Evolutionary conservation across 2,888 invertebrate species (phyloP).

Genomic region (Callyntrura sp.): DNA sequence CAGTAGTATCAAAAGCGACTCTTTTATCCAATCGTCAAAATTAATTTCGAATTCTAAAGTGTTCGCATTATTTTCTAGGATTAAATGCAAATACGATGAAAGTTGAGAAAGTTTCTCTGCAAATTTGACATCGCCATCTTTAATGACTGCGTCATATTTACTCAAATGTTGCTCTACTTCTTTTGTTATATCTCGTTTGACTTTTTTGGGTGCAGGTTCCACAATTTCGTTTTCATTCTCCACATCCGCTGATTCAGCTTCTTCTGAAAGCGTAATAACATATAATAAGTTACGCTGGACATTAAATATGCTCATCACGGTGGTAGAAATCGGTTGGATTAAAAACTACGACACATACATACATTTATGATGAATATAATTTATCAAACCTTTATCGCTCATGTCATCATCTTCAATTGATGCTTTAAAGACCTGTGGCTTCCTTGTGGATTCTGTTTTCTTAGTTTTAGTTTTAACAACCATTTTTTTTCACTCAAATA

Average conservation of each 20-base stretch:
- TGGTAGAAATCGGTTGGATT: too few species aligned
- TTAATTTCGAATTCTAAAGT: conserved; percentile 72
- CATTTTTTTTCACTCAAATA: too few species aligned
- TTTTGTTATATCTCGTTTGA: conserved; percentile 65
- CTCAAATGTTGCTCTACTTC: conserved; percentile 70
- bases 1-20: conserved; percentile 51
- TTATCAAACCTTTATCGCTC: too few species aligned
- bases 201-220: conserved; percentile 59
- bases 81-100: conserved; percentile 34
- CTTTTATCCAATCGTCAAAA: conserved; percentile 78
- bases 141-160: conserved; percentile 59
- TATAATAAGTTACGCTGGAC: too few species aligned
- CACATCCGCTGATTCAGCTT: not conserved
- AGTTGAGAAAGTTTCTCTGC: conserved; percentile 53
- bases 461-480: too few species aligned
- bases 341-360: too few species aligned
- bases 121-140: conserved; percentile 6
- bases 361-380: too few species aligned
- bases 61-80: conserved; percentile 74
- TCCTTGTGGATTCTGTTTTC: too few species aligned
- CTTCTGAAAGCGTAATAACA: not conserved
- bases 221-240: not conserved
- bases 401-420: too few species aligned
- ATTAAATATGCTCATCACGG: too few species aligned
- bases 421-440: too few species aligned